phyloP scores from a whole-genome alignment of 2,888 invertebrate genomes.

The Chirona hameri region DNA sequence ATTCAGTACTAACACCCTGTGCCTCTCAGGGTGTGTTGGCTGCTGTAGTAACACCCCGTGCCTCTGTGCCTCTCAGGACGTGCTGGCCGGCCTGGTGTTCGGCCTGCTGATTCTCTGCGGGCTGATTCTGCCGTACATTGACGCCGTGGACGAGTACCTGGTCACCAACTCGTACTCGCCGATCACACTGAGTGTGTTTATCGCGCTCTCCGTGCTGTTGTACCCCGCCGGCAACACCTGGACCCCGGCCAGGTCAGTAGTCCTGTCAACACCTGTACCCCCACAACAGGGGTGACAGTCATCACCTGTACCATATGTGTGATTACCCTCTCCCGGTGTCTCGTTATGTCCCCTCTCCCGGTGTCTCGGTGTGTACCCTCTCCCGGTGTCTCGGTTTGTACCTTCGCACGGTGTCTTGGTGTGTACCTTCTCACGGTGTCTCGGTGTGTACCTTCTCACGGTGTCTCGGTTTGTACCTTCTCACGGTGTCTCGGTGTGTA shows the following conservation, averaged over 20 bases:
- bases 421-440: no score
- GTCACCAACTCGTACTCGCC: slow-evolving; percentile 37
- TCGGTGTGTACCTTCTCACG: no score
- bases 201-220: slow-evolving; percentile 6
- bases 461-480: no score
- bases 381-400: not conserved
- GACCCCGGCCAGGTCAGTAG: slow-evolving; percentile 1
- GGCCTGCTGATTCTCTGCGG: slow-evolving; percentile 31
- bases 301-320: no score
- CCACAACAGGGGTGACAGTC: slow-evolving; percentile 72
- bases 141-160: slow-evolving; percentile 35
- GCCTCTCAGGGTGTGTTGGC: no score
- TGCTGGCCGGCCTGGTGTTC: slow-evolving; percentile 37
- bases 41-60: no score
- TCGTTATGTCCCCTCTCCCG: no score
- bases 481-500: no score
- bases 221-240: slow-evolving; percentile 27
- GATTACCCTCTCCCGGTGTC: no score
- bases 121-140: slow-evolving; percentile 34
- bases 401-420: no score
- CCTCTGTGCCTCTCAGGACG: slow-evolving; percentile 32
- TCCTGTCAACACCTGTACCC: no score
- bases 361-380: not conserved
- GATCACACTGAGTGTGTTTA: not conserved
- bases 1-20: no score